Evolutionary conservation across 2,797 vertebrate species (phyloP), one percentile per base, ranked within the genome.

Genomic region (Varecia variegata): DNA sequence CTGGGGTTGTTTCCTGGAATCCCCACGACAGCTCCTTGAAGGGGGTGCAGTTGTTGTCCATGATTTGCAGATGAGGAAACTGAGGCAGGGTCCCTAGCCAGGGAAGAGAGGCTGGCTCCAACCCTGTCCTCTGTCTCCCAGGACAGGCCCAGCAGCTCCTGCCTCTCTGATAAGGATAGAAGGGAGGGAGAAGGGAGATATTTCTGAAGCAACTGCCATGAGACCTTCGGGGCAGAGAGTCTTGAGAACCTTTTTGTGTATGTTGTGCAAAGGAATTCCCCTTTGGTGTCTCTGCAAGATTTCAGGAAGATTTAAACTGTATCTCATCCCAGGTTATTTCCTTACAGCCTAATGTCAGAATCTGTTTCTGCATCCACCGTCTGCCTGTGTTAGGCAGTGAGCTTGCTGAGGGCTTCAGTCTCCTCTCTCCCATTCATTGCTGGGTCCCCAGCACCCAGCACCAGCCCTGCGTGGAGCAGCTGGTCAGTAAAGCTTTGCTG

Each of bases 231-330:
- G 67, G 80, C 90, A 79, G 58, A 50, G 43, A 5, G 38, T 20
- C 85, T 47, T 7, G 43, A 32, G 80, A 7, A 3, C 0, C 38
- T 52, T 71, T 65, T 25, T 68, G 84, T 56, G 74, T 45, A 79
- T 17, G 70, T 30, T 8, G 40, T 8, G 70, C 90, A 50, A 4
- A 85, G 73, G 68, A 38, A 38, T 21, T 35, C 68, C 62, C 62
- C 15, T 58, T 35, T 62, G 62, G 83, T n/a, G 83, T 85, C 50
- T 77, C 65, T 67, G 71, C 70, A 84, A 56, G 86, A 82, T 80
- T 40, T 85, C 2, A 0, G 73, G 92, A 73, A 14, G 62, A 52
- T 70, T 58, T 58, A 32, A 17, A 43, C 85, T 13, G n/a, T 65
- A 67, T 76, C 52, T 32, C 2, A 6, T 58, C 30, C 21, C 86